Percentiles rank a stretch among this genome's conserved stretches.
Conservation (phyloP, 1,140 invertebrate genomes). For the Listronotus oregonensis region DNA sequence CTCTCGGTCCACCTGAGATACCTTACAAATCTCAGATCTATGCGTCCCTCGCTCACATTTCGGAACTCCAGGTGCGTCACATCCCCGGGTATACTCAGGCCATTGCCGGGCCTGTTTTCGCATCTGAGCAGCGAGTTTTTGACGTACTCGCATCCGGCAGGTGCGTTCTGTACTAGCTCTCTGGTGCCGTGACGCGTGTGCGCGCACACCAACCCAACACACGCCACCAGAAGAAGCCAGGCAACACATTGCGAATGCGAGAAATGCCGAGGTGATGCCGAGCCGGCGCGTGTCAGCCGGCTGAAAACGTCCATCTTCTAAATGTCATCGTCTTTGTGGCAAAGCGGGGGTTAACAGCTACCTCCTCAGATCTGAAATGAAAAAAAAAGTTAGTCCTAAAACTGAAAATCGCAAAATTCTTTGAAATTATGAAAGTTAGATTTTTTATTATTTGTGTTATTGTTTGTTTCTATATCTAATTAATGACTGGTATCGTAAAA, state of each 20-base stretch:
- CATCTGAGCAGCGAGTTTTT: conserved; percentile 41
- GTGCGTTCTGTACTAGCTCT: conserved; percentile 3
- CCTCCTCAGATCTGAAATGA: conserved; percentile 14
- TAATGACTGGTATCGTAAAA: no score
- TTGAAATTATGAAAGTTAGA: no score
- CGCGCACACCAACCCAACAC: conserved; percentile 17
- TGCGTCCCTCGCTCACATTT: conserved; percentile 60
- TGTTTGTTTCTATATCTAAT: no score
- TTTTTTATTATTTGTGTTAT: no score
- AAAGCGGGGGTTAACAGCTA: background rate
- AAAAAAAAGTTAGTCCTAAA: conserved; percentile 7
- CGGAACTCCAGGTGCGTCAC: conserved; percentile 42
- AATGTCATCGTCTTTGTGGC: conserved; percentile 44
- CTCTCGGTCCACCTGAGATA: conserved; percentile 50
- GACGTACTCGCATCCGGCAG: conserved; percentile 26
- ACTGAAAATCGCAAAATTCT: no score
- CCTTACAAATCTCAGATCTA: conserved; percentile 42
- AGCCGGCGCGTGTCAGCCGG: conserved; percentile 49
- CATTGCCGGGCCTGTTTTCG: conserved; percentile 33
- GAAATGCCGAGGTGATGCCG: conserved; percentile 32
- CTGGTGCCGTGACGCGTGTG: conserved; percentile 44
- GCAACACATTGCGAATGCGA: conserved; percentile 1
- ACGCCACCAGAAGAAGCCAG: conserved; percentile 24
- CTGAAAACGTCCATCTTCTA: conserved; percentile 43
- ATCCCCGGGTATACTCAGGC: conserved; percentile 26